Percentiles rank a stretch among this genome's conserved stretches.
These are phyloP conservation scores for Drosophila melanica DNA, from an alignment of 1,140 invertebrate species.

Conservation along the genomic window DNA sequence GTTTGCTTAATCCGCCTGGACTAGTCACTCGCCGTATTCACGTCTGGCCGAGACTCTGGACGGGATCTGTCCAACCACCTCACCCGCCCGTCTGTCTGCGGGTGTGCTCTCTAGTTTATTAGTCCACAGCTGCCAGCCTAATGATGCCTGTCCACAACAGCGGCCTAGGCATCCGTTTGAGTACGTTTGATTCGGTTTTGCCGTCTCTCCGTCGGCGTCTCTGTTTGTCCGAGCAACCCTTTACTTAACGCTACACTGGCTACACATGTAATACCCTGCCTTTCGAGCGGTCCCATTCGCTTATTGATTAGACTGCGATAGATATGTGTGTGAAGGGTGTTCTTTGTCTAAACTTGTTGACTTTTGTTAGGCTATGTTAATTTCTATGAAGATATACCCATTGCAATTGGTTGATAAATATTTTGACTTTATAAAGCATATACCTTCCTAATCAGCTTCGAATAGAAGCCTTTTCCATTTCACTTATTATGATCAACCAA, in stretches of 20 bases:
- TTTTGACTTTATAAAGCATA: no score
- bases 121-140: constrained; percentile 59
- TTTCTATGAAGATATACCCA: no score
- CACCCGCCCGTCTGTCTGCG: constrained; percentile 17
- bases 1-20: constrained; percentile 71
- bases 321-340: no score
- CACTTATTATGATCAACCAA: no score
- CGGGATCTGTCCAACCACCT: constrained; percentile 1
- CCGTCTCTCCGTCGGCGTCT: constrained; percentile 8
- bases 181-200: constrained; percentile 52
- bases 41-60: constrained; percentile 38
- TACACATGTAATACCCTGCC: constrained; percentile 22
- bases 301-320: no score
- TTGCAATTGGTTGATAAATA: no score
- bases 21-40: constrained; percentile 48
- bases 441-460: no score
- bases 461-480: no score
- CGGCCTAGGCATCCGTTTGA: constrained; percentile 46
- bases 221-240: constrained; percentile 32
- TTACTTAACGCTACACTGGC: constrained; percentile 64
- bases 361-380: no score
- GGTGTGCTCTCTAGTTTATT: constrained; percentile 63
- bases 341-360: no score
- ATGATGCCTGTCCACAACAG: constrained; percentile 68
- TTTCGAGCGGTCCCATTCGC: background rate